Percentiles rank a stretch among this genome's conserved stretches.
Conservation (phyloP, 2,797 vertebrate species). For the Dermochelys coriacea region DNA sequence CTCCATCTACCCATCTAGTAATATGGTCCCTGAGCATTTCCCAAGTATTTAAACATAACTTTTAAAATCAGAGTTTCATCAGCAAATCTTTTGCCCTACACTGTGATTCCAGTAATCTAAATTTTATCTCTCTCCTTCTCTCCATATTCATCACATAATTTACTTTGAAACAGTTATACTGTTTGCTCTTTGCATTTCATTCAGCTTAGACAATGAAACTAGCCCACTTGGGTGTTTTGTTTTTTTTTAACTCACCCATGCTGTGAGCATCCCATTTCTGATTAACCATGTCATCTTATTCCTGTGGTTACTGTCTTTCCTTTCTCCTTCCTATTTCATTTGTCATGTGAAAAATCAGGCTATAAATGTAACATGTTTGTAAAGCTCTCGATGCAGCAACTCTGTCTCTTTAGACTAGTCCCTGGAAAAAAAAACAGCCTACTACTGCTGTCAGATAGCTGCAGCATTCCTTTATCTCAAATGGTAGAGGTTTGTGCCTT, state of each 20-base stretch:
- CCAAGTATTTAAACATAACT: not conserved
- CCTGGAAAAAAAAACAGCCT: not conserved
- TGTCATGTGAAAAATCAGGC: constrained; percentile 34
- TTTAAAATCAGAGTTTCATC: not conserved
- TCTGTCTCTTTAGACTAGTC: not conserved
- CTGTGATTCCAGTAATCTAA: not conserved
- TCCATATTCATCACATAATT: not conserved
- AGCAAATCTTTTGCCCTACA: not conserved
- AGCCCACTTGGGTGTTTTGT: not conserved
- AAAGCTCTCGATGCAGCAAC: not conserved
- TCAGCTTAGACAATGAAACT: not conserved
- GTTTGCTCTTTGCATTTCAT: not conserved
- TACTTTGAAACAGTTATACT: not conserved
- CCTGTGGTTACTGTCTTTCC: not conserved
- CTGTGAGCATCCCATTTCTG: constrained; percentile 67
- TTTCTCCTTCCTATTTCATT: constrained; percentile 49
- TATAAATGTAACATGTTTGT: constrained; percentile 24
- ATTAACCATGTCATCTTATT: constrained; percentile 49
- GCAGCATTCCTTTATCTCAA: not conserved
- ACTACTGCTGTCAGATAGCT: not conserved
- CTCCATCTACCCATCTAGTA: not conserved
- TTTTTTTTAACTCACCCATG: constrained; percentile 35
- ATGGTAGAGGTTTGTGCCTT: not conserved
- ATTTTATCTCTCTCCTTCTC: not conserved
- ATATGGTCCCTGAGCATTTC: not conserved